phyloP scores from a whole-genome alignment of 2,888 invertebrate genomes.

The Dolichopus griseipennis region DNA sequence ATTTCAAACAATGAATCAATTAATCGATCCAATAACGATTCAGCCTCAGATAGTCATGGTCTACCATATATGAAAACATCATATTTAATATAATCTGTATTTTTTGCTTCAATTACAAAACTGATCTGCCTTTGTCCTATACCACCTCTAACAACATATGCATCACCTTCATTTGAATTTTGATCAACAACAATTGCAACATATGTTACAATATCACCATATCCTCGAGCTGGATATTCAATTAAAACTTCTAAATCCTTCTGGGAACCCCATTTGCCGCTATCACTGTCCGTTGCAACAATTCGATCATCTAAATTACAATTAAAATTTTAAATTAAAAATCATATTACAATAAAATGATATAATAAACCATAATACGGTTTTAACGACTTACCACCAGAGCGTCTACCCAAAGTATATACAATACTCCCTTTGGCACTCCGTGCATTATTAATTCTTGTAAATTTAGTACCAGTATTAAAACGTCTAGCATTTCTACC shows the following conservation, averaged over 20 bases:
- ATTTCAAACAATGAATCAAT: background rate
- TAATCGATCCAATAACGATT: background rate
- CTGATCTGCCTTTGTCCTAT: constrained; percentile 20
- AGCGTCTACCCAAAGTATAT: constrained; percentile 11
- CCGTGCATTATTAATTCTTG: background rate
- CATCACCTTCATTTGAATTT: constrained; percentile 21
- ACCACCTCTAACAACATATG: constrained; percentile 20
- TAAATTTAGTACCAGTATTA: background rate
- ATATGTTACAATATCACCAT: constrained; percentile 20
- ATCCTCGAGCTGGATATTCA: constrained; percentile 17
- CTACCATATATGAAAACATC: constrained; percentile 16
- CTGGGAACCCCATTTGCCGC: constrained; percentile 16
- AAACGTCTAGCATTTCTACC: background rate
- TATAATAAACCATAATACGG: too few species aligned
- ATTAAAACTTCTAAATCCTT: constrained; percentile 17
- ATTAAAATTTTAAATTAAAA: background rate
- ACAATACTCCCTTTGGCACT: constrained; percentile 5
- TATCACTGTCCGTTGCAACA: constrained; percentile 15
- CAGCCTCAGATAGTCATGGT: background rate
- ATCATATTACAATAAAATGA: background rate
- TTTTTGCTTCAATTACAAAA: constrained; percentile 18
- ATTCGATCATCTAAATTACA: constrained; percentile 17
- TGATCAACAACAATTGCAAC: constrained; percentile 19
- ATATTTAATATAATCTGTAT: constrained; percentile 15
- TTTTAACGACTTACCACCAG: background rate